Base-by-base conservation (phyloP, 2,888 invertebrate species). In the Sminthurinus aureus region DNA sequence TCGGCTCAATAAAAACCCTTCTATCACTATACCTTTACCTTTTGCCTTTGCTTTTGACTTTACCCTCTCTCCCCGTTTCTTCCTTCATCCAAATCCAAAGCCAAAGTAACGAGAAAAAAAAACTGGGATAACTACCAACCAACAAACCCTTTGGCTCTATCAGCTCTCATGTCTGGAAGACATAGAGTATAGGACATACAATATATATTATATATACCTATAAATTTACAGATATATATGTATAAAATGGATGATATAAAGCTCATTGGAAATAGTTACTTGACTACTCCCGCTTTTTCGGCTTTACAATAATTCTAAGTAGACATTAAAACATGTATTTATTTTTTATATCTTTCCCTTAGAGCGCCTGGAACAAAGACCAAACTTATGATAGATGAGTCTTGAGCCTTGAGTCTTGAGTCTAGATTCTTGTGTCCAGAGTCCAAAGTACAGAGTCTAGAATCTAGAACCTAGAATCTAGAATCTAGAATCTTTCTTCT, bases 101-200 rank as follows among this genome's bases (percentile, higher is more conserved):
- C 71, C 24, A 71, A 26, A 71, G 24, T 71, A 71, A 71, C 26
- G 71, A 71, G 71, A 71, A 22, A 71, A 20, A 71, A 67, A 67
- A 71, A 71, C 24, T 71, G 71, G 71, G 71, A 71, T 71, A 71
- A 71, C 71, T 24, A 71, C 86, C 87, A 86, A 71, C 86, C 87
- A 86, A 69, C 81, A 66, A 79, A 67, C 50, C 71, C 71, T 79
- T 79, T 79, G 79, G 51, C 79, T 38, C n/a, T 24, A 9, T 71
- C 71, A 24, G 13, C 22, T 71, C 58, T 58, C 58, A 58, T 58
- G 13, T 58, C 58, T 58, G 38, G 38, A 38, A 38, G 3, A 38
- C 6, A 38, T 38, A 38, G n/a, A n/a, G n/a, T 38, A 38, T 38
- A n/a, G n/a, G n/a, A 38, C 38, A 38, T 38, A 38, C 38, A 38